Evolutionary conservation across 2,113 vertebrate species (phyloP).

Genomic region (Silurus meridionalis): DNA sequence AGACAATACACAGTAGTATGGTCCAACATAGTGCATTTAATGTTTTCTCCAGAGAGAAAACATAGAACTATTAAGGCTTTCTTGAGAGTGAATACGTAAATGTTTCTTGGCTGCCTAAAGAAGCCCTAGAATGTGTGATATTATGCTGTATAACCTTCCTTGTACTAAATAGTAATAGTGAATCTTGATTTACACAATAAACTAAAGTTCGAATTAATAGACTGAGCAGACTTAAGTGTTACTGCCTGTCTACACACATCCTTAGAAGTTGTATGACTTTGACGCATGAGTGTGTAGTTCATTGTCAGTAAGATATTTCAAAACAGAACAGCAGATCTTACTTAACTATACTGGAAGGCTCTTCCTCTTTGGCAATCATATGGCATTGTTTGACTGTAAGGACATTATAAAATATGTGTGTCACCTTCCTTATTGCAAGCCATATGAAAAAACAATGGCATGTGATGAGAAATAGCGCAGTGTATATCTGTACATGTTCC

Average conservation of each 20-base stretch:
- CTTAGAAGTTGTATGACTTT: background rate
- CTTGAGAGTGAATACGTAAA: background rate
- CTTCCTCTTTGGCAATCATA: background rate
- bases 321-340: background rate
- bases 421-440: conserved; percentile 30
- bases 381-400: conserved; percentile 32
- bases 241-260: background rate
- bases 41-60: background rate
- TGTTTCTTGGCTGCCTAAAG: background rate
- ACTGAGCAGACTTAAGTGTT: background rate
- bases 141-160: background rate
- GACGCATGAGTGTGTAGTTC: conserved; percentile 1
- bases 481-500: conserved; percentile 29
- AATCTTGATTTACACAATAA: background rate
- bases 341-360: background rate
- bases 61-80: background rate
- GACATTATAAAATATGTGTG: conserved; percentile 17
- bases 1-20: background rate
- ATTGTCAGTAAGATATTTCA: conserved; percentile 10
- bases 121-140: background rate
- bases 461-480: conserved; percentile 21
- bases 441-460: background rate
- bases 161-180: background rate
- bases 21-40: background rate
- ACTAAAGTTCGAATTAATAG: background rate